Conservation (phyloP, 2,888 invertebrate genomes). For the Ormyrus pomaceus region DNA sequence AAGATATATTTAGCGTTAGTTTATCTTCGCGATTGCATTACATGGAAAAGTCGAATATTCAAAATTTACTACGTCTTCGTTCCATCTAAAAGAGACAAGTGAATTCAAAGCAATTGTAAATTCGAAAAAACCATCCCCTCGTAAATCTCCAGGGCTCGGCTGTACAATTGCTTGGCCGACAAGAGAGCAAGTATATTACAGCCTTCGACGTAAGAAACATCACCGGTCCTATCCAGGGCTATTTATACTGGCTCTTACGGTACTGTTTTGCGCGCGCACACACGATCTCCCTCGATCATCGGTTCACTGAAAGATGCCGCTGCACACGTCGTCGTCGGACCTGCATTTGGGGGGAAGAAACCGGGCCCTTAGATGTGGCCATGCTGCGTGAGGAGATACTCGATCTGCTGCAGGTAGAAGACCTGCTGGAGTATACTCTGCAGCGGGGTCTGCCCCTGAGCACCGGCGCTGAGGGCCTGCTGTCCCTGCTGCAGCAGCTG, state of each 20-base stretch:
- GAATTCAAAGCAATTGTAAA: slow-evolving; percentile 16
- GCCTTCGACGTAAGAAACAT: neutral
- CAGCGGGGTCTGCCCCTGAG: slow-evolving; percentile 70
- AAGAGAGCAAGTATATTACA: neutral
- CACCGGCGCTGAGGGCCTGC: slow-evolving; percentile 59
- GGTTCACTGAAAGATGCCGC: neutral
- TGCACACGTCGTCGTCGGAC: neutral
- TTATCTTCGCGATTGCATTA: neutral
- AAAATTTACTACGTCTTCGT: neutral
- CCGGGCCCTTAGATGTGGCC: slow-evolving; percentile 66
- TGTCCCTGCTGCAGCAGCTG: slow-evolving; percentile 69
- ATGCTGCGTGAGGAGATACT: slow-evolving; percentile 71
- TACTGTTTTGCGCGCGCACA: slow-evolving; percentile 14
- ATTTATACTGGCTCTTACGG: slow-evolving; percentile 9
- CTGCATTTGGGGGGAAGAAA: neutral
- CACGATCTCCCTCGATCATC: slow-evolving; percentile 23
- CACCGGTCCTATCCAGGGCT: neutral
- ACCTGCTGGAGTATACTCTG: slow-evolving; percentile 73
- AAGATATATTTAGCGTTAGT: too few relatives aligned
- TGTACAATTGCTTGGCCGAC: neutral
- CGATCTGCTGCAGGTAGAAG: slow-evolving; percentile 70
- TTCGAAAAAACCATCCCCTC: neutral
- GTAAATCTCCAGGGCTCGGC: neutral
- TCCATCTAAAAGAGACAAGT: neutral
- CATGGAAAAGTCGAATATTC: neutral